phyloP scores from a whole-genome alignment of 2,888 invertebrate genomes.

The Melanostoma mellinum region DNA sequence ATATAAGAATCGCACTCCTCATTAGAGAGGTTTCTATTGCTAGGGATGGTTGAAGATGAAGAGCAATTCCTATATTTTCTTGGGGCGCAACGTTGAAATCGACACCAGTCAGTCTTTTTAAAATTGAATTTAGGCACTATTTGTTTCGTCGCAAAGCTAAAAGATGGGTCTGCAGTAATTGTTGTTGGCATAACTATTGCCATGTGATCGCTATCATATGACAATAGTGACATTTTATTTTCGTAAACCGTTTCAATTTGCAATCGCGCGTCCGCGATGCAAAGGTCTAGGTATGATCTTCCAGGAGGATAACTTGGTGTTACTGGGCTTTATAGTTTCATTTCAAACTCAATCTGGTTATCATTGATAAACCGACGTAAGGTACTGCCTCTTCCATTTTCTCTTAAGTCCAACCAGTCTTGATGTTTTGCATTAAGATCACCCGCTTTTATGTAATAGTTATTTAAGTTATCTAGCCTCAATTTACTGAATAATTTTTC shows the following conservation, averaged over 20 bases:
- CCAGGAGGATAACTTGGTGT: no score
- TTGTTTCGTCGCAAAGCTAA: slow-evolving; percentile 13
- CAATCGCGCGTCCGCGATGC: no score
- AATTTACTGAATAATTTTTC: not conserved
- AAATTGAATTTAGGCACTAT: slow-evolving; percentile 21
- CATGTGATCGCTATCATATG: slow-evolving; percentile 16
- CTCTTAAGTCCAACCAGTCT: slow-evolving; percentile 11
- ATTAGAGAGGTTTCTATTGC: slow-evolving; percentile 5
- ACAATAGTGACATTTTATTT: slow-evolving; percentile 9
- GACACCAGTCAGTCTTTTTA: slow-evolving; percentile 17
- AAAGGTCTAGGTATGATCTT: no score
- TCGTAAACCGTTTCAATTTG: not conserved
- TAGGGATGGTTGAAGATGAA: not conserved
- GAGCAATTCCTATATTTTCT: slow-evolving; percentile 10
- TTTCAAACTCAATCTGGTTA: not conserved
- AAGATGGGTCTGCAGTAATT: not conserved
- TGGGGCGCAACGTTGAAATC: slow-evolving; percentile 16
- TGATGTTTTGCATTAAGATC: slow-evolving; percentile 20
- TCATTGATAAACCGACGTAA: slow-evolving; percentile 3
- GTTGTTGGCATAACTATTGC: slow-evolving; percentile 4
- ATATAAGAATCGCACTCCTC: not conserved
- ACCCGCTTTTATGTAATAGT: not conserved
- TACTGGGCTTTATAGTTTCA: no score
- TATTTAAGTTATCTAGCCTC: not conserved
- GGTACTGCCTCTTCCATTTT: slow-evolving; percentile 23